Conservation (phyloP, 1,140 invertebrate genomes). For the Sminthurides bifidus region DNA sequence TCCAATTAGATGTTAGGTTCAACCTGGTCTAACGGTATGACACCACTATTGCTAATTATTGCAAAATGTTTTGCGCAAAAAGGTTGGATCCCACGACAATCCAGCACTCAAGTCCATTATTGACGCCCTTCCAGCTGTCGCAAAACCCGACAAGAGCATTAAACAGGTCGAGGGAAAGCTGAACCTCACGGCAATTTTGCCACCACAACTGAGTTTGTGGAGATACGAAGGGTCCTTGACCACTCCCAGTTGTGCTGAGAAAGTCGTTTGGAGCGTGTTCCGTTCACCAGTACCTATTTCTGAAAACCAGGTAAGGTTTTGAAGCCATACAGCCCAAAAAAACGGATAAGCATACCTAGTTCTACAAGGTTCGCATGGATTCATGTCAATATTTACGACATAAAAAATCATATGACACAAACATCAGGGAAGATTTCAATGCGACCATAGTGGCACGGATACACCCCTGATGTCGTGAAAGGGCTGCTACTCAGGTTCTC, state of each 20-base stretch:
- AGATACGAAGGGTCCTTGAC: constrained; percentile 46
- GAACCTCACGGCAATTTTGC: constrained; percentile 32
- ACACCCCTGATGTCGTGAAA: too few relatives aligned
- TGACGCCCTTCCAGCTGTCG: constrained; percentile 28
- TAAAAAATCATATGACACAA: not conserved
- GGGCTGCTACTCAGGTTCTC: too few relatives aligned
- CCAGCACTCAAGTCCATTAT: constrained; percentile 33
- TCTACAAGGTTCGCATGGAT: not conserved
- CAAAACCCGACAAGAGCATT: not conserved
- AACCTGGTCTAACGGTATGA: not conserved
- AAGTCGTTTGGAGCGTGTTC: constrained; percentile 45
- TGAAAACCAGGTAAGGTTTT: constrained; percentile 33
- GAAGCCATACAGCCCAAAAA: too few relatives aligned
- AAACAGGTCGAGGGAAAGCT: constrained; percentile 18
- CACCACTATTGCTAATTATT: not conserved
- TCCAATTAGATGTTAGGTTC: not conserved
- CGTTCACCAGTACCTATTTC: constrained; percentile 36
- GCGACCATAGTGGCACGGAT: too few relatives aligned
- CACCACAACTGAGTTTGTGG: constrained; percentile 34
- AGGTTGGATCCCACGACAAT: constrained; percentile 34
- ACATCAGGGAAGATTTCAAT: not conserved
- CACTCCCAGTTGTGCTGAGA: constrained; percentile 41
- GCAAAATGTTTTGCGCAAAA: not conserved
- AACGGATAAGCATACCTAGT: not conserved
- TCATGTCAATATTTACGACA: not conserved